Evolutionary conservation across 2,113 vertebrate species (phyloP).

Genomic region (Trematocara macrostoma): DNA sequence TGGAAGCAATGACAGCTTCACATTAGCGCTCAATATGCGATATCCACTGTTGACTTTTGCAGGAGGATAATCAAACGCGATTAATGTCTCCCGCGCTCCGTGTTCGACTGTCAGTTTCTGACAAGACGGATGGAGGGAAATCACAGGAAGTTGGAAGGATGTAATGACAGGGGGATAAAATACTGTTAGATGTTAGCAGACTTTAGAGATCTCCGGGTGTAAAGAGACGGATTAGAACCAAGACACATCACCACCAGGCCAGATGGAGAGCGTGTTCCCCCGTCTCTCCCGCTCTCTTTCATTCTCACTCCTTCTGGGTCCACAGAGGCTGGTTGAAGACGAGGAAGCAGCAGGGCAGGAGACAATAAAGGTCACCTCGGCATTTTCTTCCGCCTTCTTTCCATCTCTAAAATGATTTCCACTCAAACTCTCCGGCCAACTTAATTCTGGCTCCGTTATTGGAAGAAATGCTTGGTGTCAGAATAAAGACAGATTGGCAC

Average conservation of each 20-base stretch:
- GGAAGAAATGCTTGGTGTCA: background rate
- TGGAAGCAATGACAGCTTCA: constrained; percentile 9
- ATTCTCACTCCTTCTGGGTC: constrained; percentile 8
- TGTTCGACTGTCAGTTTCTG: background rate
- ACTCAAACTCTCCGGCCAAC: constrained; percentile 24
- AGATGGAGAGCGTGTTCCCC: background rate
- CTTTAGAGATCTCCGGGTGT: background rate
- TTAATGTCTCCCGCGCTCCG: background rate
- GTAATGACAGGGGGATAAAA: background rate
- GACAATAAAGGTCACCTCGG: constrained; percentile 55
- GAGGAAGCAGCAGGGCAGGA: constrained; percentile 26
- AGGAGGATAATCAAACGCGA: constrained; percentile 42
- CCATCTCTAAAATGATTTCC: constrained; percentile 45
- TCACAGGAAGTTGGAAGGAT: background rate
- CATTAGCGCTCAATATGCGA: constrained; percentile 34
- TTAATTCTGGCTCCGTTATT: constrained; percentile 7
- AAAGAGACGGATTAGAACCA: background rate
- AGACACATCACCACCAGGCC: background rate
- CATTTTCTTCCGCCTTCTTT: constrained; percentile 1
- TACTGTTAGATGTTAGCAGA: background rate
- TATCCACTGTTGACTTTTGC: constrained; percentile 46
- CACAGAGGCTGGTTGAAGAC: constrained; percentile 23
- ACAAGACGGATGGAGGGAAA: background rate
- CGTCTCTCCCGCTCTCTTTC: background rate
- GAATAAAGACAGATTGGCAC: background rate